phyloP scores from a whole-genome alignment of 2,113 vertebrate genomes.

The Ranitomeya imitator region DNA sequence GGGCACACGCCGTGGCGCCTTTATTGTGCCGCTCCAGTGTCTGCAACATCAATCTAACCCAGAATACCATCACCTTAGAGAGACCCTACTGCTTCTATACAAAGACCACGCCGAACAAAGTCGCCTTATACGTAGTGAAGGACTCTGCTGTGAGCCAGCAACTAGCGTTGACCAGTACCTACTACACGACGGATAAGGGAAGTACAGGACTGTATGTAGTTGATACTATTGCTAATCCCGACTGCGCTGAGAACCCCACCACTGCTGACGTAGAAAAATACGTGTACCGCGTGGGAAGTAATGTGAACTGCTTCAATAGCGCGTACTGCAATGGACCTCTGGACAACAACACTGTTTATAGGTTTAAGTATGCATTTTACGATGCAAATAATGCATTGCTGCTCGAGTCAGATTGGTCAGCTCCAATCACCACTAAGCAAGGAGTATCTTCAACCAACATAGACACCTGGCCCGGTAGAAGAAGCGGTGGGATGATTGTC shows the following conservation, averaged over 20 bases:
- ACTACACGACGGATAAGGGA: conserved; percentile 58
- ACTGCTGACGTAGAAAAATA: conserved; percentile 37
- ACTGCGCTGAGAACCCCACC: conserved; percentile 62
- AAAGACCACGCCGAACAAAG: not conserved
- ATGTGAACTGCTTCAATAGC: conserved; percentile 58
- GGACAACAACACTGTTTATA: conserved; percentile 64
- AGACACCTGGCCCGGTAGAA: conserved; percentile 67
- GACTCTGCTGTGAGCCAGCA: conserved; percentile 13
- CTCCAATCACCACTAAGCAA: conserved; percentile 64
- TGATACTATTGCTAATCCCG: conserved; percentile 48
- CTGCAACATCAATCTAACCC: conserved; percentile 68
- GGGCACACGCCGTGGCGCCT: conserved; percentile 63
- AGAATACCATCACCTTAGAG: conserved; percentile 68
- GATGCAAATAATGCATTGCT: conserved; percentile 57
- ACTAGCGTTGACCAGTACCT: conserved; percentile 43
- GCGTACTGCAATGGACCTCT: conserved; percentile 71
- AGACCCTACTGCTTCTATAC: conserved; percentile 69
- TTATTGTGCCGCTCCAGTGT: conserved; percentile 63
- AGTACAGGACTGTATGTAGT: conserved; percentile 65
- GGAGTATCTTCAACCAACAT: conserved; percentile 56
- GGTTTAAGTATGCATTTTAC: conserved; percentile 70
- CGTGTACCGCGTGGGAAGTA: conserved; percentile 65
- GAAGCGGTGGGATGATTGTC: conserved; percentile 71
- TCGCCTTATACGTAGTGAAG: conserved; percentile 63
- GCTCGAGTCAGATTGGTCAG: conserved; percentile 69